phyloP scores from a whole-genome alignment of 2,888 invertebrate species.

The Papilio elwesi region DNA sequence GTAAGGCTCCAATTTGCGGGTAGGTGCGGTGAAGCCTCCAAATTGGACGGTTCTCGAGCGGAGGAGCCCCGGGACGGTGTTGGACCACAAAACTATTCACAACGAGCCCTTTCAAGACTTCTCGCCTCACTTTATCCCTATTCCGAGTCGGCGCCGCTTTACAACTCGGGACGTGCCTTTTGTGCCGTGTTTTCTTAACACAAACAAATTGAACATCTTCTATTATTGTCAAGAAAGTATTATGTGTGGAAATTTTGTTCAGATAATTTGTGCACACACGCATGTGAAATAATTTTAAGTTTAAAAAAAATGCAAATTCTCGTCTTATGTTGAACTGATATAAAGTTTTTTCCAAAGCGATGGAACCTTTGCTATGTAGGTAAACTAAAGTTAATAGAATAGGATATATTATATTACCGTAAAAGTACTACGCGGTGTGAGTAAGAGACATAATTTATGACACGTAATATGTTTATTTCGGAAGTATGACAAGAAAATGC shows the following conservation, averaged over 20 bases:
- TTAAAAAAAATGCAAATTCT: too few species aligned
- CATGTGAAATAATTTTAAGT: too few species aligned
- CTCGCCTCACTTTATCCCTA: constrained; percentile 12
- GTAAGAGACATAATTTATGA: neutral
- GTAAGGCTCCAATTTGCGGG: constrained; percentile 52
- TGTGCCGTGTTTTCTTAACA: constrained; percentile 26
- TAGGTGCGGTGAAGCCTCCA: constrained; percentile 45
- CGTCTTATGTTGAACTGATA: too few species aligned
- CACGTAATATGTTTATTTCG: neutral
- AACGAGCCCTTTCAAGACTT: constrained; percentile 31
- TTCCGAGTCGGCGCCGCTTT: constrained; percentile 3
- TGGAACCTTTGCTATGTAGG: too few species aligned
- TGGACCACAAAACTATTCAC: constrained; percentile 51
- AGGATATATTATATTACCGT: neutral
- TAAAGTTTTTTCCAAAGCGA: too few species aligned
- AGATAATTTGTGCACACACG: neutral
- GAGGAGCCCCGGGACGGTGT: constrained; percentile 45
- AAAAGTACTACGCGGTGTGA: neutral
- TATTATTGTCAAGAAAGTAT: neutral
- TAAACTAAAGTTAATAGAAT: too few species aligned
- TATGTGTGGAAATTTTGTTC: neutral
- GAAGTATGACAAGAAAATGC: neutral
- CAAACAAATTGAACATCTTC: constrained; percentile 10
- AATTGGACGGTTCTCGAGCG: constrained; percentile 48
- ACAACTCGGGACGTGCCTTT: constrained; percentile 12